Evolutionary conservation across 2,888 invertebrate species (phyloP).

Genomic region (Crocallis elinguaria): DNA sequence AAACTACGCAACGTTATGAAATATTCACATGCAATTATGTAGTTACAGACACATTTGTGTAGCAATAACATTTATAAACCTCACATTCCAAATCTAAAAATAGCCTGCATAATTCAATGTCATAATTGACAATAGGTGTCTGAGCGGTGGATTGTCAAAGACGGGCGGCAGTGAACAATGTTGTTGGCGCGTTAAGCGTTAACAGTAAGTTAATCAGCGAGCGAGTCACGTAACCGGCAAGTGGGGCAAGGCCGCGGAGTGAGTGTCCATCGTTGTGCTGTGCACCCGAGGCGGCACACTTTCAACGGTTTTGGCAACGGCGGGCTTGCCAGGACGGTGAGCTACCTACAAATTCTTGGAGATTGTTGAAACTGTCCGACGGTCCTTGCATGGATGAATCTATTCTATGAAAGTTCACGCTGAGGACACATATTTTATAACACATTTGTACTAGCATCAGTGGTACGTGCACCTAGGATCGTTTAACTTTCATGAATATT

Average conservation of each 20-base stretch:
- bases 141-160: slow-evolving; percentile 18
- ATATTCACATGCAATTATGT: slow-evolving; percentile 13
- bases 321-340: slow-evolving; percentile 16
- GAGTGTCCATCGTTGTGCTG: slow-evolving; percentile 49
- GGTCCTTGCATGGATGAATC: too few relatives aligned
- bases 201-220: slow-evolving; percentile 20
- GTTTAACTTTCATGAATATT: too few relatives aligned
- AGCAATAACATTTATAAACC: neutral
- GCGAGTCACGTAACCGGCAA: slow-evolving; percentile 37
- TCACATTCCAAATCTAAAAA: slow-evolving; percentile 16
- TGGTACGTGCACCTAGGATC: too few relatives aligned
- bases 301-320: slow-evolving; percentile 54
- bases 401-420: too few relatives aligned
- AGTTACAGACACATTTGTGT: neutral
- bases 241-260: slow-evolving; percentile 66
- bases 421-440: too few relatives aligned
- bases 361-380: too few relatives aligned
- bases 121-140: slow-evolving; percentile 17
- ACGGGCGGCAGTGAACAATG: slow-evolving; percentile 9
- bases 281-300: slow-evolving; percentile 68
- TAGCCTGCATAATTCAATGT: slow-evolving; percentile 24
- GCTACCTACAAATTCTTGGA: too few relatives aligned
- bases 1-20: slow-evolving; percentile 20
- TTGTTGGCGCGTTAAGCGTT: slow-evolving; percentile 19
- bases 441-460: too few relatives aligned